These are phyloP conservation scores for Melopsittacus undulatus DNA, from an alignment of 2,797 vertebrate genomes.

Conservation along the genomic window DNA sequence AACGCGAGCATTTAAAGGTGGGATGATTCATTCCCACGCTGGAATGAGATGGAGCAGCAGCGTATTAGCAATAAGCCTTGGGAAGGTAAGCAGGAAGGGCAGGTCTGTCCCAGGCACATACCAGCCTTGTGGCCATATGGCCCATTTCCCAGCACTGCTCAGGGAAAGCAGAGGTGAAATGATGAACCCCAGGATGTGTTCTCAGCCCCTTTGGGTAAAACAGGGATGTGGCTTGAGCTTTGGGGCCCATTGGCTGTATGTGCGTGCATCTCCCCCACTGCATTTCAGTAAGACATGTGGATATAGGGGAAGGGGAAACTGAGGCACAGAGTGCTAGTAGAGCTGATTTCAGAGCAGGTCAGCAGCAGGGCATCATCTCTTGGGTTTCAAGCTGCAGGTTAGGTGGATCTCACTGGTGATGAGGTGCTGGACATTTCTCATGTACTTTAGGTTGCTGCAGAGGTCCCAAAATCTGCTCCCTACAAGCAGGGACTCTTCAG, in stretches of 20 bases:
- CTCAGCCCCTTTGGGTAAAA: not conserved
- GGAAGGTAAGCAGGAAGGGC: slow-evolving; percentile 47
- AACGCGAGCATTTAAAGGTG: not conserved
- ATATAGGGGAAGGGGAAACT: not conserved
- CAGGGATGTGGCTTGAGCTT: accelerated
- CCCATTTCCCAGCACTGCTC: not conserved
- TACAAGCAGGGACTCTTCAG: not conserved
- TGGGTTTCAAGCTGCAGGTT: not conserved
- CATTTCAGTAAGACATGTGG: accelerated
- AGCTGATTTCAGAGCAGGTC: not conserved
- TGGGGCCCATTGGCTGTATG: accelerated
- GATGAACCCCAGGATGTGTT: accelerated
- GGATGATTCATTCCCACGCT: slow-evolving; percentile 52
- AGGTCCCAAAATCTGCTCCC: not conserved
- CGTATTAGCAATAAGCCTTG: not conserved
- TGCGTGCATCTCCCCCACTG: accelerated
- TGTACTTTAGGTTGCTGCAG: not conserved
- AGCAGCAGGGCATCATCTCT: not conserved
- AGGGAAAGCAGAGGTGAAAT: not conserved
- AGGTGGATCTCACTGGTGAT: not conserved
- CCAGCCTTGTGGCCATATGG: not conserved
- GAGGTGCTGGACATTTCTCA: not conserved
- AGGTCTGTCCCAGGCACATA: slow-evolving; percentile 22
- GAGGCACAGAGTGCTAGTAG: not conserved
- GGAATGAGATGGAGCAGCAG: not conserved